Conservation (phyloP, 2,113 vertebrate species). For the Scophthalmus maximus region DNA sequence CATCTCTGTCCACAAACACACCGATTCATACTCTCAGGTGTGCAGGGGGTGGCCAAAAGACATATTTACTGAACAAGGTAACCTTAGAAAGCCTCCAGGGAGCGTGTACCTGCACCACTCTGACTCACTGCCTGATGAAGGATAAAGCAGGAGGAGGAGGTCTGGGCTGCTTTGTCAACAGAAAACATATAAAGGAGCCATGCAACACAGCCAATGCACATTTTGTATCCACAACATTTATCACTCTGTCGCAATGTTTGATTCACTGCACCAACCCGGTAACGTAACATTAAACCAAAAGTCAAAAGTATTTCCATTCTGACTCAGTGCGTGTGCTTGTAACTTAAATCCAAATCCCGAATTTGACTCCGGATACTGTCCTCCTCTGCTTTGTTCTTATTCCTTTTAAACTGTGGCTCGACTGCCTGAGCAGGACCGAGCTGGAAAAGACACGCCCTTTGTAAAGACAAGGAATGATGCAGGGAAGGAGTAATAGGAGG, state of each 20-base stretch:
- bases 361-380: neutral
- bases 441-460: constrained; percentile 74
- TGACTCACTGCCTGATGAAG: neutral
- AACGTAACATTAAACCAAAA: neutral
- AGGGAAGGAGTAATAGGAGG: constrained; percentile 24
- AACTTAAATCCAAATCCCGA: neutral
- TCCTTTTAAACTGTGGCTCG: neutral
- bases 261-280: neutral
- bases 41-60: constrained; percentile 1
- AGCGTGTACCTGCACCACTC: constrained; percentile 22
- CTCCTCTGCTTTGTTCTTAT: neutral
- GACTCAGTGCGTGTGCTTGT: neutral
- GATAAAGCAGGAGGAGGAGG: constrained; percentile 6
- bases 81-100: constrained; percentile 40
- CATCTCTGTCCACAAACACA: constrained; percentile 25
- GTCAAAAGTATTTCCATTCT: neutral
- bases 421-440: constrained; percentile 57
- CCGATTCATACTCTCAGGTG: constrained; percentile 2
- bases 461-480: constrained; percentile 64
- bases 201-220: neutral
- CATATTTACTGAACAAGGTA: constrained; percentile 18
- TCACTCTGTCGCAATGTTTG: neutral
- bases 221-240: neutral
- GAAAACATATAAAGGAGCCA: neutral
- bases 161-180: neutral